A percentile compares a stretch with the other conserved stretches of the same genome.
These are phyloP conservation scores for Suncus etruscus DNA, from an alignment of 2,113 vertebrate genomes.

Conservation along the genomic window DNA sequence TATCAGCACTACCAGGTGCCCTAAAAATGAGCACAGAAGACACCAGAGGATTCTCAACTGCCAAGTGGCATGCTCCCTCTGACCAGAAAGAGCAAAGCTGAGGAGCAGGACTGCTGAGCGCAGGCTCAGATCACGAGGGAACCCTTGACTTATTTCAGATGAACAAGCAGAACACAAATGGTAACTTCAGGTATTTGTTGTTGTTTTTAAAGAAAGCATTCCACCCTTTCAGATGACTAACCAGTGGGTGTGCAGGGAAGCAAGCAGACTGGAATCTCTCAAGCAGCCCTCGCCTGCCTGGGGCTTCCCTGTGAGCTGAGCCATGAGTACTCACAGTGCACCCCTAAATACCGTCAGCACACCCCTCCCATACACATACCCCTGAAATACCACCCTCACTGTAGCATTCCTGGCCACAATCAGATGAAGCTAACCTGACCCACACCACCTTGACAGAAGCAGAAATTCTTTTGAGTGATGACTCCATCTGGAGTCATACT, in stretches of 20 bases:
- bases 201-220: background rate
- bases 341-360: background rate
- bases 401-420: background rate
- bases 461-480: background rate
- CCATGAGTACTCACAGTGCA: too few relatives aligned
- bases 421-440: background rate
- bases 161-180: background rate
- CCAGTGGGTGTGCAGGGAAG: background rate
- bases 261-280: too few relatives aligned
- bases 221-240: background rate
- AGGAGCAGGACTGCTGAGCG: background rate
- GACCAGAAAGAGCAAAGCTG: background rate
- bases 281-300: background rate
- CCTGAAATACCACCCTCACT: rapidly evolving
- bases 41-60: background rate
- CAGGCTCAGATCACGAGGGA: background rate
- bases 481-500: background rate
- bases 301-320: too few relatives aligned
- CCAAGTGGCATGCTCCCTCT: rapidly evolving
- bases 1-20: background rate
- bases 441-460: background rate
- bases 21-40: background rate
- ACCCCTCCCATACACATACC: too few relatives aligned
- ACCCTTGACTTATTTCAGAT: background rate
- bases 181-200: background rate